Evolutionary conservation across 2,113 vertebrate species (phyloP), one percentile per base, ranked within the genome.

Genomic region (Todiramphus saurophagus): DNA sequence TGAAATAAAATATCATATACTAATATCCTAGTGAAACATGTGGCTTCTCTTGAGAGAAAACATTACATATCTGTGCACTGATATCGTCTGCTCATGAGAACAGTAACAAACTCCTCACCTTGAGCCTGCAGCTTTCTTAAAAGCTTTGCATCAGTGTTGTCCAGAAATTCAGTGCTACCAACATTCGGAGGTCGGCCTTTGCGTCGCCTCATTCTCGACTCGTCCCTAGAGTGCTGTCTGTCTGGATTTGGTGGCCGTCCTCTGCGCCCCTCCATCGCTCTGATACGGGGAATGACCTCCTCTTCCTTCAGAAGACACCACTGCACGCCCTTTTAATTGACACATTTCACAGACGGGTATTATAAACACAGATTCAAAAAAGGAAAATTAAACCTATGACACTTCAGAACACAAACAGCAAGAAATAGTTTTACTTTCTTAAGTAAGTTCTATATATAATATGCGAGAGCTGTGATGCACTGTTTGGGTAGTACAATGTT

Each of bases 111-210:
- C 13, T 28, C 59, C 91, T 83, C 95, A 99, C 99, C 99, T 98
- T 99, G 99, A 75, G 99, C 99, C 91, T 99, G 99, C 35, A 99
- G 98, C 97, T 99, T 99, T 76, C 99, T 98, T n/a, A 99, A 80
- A 14, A 99, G 97, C 96, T 99, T 99, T 41, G 98, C 97, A 67
- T 99, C 98, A 0, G 94, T 96, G 44, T 89, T 98, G 82, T 98
- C 98, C 60, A 98, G 97, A 66, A 98, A 96, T 50, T 98, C 98
- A 4, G 97, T 56, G 79, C 97, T 98, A 12, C 98, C 98, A 13
- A 98, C 97, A 19, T 98, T 98, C 2, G 98, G 98, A 10, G 98
- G 98, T 21, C 98, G 97, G 63, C 97, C 97, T 60, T 99, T 99
- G 83, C 98, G 98, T 35, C 98, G 98, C 51, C 97, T 96, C 55